Base-by-base conservation (phyloP, 1,140 invertebrate species). In the Dreissena polymorpha region DNA sequence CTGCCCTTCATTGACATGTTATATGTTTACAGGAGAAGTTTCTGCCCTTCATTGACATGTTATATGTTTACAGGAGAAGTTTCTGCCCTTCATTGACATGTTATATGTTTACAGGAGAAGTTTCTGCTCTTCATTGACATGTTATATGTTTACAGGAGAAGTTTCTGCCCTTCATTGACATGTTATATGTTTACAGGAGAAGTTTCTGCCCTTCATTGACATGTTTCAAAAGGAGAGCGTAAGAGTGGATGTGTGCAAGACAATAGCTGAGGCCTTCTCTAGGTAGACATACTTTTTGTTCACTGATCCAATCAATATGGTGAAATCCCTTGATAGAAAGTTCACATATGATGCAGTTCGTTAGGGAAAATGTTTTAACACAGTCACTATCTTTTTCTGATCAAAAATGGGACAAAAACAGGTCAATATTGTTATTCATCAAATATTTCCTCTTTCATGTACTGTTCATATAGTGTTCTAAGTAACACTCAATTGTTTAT, bases 71-170 rank as follows among this genome's bases (percentile, higher is more conserved):
- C 89, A 96, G 96, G 97, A 98, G 74, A 96, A 97, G 87, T 98
- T 99, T 90, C 93, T 98, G 88, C 97, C 97, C 1, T 94, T 98
- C 63, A 93, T 99, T 68, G 97, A 98, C 92, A 93, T 99, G 86
- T 97, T 98, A 39, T 39, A 5, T 39, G 39, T 18, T 69, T 88
- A 67, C 89, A 96, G 96, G 97, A 98, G 74, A 96, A 97, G 87
- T 98, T 99, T 90, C 93, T 98, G 88, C 97, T 97, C 1, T 94
- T 98, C 63, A 93, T 99, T 68, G 97, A 98, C 92, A 93, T 99
- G 86, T 97, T 98, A 39, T 39, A 5, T 39, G 39, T 18, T 69
- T 88, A 67, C 89, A 96, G 96, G 97, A 98, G 74, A 96, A 97
- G 87, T 98, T 99, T 90, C 93, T 98, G 88, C 97, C 97, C 1